Evolutionary conservation across 2,888 invertebrate genomes (phyloP), one percentile per base, ranked within the genome.

Genomic region (Phortica magna): DNA sequence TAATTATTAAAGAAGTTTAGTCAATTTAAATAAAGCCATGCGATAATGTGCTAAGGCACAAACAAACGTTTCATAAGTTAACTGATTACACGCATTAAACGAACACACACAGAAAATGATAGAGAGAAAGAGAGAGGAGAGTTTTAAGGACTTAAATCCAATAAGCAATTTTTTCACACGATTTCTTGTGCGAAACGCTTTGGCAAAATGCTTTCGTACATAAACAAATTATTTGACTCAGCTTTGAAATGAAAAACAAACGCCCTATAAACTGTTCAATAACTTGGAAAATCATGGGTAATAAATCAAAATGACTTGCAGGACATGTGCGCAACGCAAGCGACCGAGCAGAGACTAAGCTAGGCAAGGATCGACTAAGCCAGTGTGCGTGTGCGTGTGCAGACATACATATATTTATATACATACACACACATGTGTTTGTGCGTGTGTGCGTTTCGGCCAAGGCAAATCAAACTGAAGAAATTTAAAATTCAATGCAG

Each of bases 271-370:
- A 89, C 90, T 88, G 89, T 84, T 90, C 91, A 90, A 91, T 91
- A 91, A 89, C 87, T 89, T 89, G 89, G 89, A 90, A 91, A 91
- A 91, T 90, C 89, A 88, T 87, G 87, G 85, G 84, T 83, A 86
- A 90, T 90, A 90, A 90, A 90, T 90, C 91, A 90, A 90, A 90
- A 89, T 89, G 89, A 88, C 84, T 87, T 87, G 88, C 89, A 84
- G 86, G 83, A 84, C 75, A 61, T 76, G 59, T 76, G 70, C 76
- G 72, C 48, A 67, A 61, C 73, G 59, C 68, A 48, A 41, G 39
- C 19, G 22, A 31, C 22, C 39, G 74, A 75, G 73, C 74, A 77
- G 72, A 73, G 39, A 43, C 68, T 64, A 67, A 59, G 74, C 67
- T 72, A 67, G 19, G 76, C 42, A 74, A 59, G 64, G 17, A 22